Base-by-base conservation (phyloP, 2,888 invertebrate genomes). In the Hemistola chrysoprasaria region DNA sequence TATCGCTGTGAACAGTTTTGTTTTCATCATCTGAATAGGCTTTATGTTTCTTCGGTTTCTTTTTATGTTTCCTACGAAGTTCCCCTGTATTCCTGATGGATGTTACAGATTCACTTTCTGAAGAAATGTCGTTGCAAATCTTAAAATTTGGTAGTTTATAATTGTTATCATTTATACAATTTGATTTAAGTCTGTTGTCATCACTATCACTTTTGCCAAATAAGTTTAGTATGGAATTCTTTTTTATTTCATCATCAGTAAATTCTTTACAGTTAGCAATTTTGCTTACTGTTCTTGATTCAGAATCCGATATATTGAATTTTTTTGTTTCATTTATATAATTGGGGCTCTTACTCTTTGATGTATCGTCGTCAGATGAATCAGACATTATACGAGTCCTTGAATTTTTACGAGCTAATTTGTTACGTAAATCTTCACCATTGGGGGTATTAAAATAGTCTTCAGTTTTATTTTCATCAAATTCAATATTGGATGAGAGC, bases 31-130 rank as follows among this genome's bases (percentile, higher is more conserved):
- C 92, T 27, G 92, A 91, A 40, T 91, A 83, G 5, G 92, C 91
- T 68, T 95, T 95, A 53, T 93, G 93, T 16, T 93, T 93, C 74
- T 94, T 95, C 68, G 95, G 95, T 65, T 95, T 95, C 88, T 95
- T 95, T 76, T 95, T 95, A 66, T 95, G 95, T 66, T 95, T 95
- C 69, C 93, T 95, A 6, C 94, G 90, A 29, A 90, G 68, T 63
- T 93, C 93, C 9, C 71, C 77, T 6, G 30, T 7, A 61, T 81
- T 54, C 75, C 85, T 78, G 66, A 82, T 76, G 47, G 75, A 77
- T 55, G 65, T 64, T 46, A 78, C 67, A 24, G 77, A 83, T 70
- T 90, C 90, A 57, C 76, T 84, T 72, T 86, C 90, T 39, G 82
- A 90, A 24, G 88, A 88, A 39, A 85, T 76, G 44, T 90, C 89